phyloP scores from a whole-genome alignment of 2,113 vertebrate species.

The Tragelaphus imberbis region DNA sequence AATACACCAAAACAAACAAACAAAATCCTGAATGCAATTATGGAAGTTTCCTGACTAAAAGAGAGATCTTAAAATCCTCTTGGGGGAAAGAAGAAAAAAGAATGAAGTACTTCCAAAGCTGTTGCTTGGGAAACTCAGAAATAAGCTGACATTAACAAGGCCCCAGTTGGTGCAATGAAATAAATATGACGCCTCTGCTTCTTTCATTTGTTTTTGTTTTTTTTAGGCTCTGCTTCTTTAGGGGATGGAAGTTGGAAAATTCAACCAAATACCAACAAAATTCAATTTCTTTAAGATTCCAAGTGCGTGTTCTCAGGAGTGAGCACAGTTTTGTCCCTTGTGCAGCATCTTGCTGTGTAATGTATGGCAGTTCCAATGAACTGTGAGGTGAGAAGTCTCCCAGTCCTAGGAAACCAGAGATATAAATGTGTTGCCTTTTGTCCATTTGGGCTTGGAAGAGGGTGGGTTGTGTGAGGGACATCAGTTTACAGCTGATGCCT shows the following conservation, averaged over 20 bases:
- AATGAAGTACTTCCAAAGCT: neutral
- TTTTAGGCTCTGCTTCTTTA: neutral
- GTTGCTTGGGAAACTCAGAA: neutral
- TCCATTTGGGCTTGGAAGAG: neutral
- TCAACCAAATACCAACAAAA: neutral
- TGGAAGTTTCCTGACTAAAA: neutral
- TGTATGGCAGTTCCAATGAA: neutral
- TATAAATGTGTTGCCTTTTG: neutral
- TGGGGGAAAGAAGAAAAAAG: neutral
- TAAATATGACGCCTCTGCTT: neutral
- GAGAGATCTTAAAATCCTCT: neutral
- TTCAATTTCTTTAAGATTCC: neutral
- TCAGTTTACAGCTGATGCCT: neutral
- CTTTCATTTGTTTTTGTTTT: neutral
- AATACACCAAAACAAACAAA: neutral
- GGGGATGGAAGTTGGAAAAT: neutral
- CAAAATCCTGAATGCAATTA: neutral
- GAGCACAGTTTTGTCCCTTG: neutral
- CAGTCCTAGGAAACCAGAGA: neutral
- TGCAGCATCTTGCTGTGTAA: neutral
- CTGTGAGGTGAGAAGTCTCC: neutral
- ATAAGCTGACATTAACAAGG: neutral
- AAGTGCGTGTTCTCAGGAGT: neutral
- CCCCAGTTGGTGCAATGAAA: neutral
- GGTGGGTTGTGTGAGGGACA: neutral